Conservation (phyloP, 2,888 invertebrate genomes). For the Bursaphelenchus okinawaensis region DNA sequence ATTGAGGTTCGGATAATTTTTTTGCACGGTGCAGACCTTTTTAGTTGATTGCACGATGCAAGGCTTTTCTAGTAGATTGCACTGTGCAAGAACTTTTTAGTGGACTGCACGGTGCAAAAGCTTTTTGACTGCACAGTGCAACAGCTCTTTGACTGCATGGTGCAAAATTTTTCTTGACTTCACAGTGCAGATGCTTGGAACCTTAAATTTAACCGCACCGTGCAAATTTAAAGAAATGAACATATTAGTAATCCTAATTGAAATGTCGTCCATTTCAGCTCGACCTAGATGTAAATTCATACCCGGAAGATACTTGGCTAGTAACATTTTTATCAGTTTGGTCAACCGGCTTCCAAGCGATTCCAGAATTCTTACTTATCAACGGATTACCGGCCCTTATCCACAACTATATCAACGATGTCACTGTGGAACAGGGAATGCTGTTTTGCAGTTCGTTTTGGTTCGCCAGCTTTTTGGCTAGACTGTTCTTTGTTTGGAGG, state of each 20-base stretch:
- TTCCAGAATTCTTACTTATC: neutral
- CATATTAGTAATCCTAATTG: too few relatives aligned
- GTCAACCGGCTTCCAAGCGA: neutral
- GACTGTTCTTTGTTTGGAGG: conserved; percentile 7
- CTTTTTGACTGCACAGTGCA: too few relatives aligned
- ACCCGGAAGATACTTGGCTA: neutral
- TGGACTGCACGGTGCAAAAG: too few relatives aligned
- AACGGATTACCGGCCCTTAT: neutral
- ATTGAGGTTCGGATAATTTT: neutral
- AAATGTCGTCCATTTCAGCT: neutral
- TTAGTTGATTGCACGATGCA: too few relatives aligned
- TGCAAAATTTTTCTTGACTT: too few relatives aligned
- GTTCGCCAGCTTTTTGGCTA: neutral
- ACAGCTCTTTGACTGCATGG: too few relatives aligned
- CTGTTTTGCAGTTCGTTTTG: neutral
- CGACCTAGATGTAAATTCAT: neutral
- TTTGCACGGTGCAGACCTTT: too few relatives aligned
- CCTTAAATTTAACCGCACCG: too few relatives aligned
- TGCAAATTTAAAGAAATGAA: too few relatives aligned
- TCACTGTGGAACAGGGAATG: neutral
- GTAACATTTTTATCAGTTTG: neutral
- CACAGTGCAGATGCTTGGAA: too few relatives aligned
- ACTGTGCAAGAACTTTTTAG: too few relatives aligned
- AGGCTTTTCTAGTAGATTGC: too few relatives aligned
- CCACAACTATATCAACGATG: neutral